Conservation (phyloP, 2,113 vertebrate genomes). For the Mesoclemmys tuberculata region DNA sequence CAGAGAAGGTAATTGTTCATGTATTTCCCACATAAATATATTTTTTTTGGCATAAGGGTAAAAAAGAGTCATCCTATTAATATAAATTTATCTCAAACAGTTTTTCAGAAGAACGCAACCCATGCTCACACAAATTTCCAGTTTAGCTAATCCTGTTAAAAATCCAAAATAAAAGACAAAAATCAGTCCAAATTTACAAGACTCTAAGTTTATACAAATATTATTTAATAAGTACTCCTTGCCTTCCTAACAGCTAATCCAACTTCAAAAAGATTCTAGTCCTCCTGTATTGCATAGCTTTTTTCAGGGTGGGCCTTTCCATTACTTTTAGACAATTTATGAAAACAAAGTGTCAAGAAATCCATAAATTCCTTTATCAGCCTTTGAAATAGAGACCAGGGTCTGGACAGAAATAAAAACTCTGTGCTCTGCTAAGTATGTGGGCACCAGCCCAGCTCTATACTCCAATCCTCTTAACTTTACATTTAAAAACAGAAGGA, state of each 20-base stretch:
- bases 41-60: neutral
- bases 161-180: constrained; percentile 22
- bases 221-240: constrained; percentile 32
- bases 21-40: neutral
- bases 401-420: neutral
- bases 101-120: constrained; percentile 4
- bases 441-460: neutral
- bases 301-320: constrained; percentile 35
- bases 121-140: constrained; percentile 17
- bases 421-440: neutral
- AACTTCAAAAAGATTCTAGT: constrained; percentile 51
- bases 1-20: neutral
- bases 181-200: constrained; percentile 28
- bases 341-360: constrained; percentile 54
- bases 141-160: constrained; percentile 44
- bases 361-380: constrained; percentile 34
- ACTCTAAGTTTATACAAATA: constrained; percentile 26
- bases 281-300: constrained; percentile 18
- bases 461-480: neutral
- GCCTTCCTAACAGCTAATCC: constrained; percentile 22
- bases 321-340: constrained; percentile 36
- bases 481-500: neutral
- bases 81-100: constrained; percentile 1
- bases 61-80: neutral
- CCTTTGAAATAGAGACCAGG: constrained; percentile 15